Percentiles rank a stretch among this genome's conserved stretches.
These are phyloP conservation scores for Vidua chalybeata DNA, from an alignment of 2,113 vertebrate genomes.

Conservation along the genomic window DNA sequence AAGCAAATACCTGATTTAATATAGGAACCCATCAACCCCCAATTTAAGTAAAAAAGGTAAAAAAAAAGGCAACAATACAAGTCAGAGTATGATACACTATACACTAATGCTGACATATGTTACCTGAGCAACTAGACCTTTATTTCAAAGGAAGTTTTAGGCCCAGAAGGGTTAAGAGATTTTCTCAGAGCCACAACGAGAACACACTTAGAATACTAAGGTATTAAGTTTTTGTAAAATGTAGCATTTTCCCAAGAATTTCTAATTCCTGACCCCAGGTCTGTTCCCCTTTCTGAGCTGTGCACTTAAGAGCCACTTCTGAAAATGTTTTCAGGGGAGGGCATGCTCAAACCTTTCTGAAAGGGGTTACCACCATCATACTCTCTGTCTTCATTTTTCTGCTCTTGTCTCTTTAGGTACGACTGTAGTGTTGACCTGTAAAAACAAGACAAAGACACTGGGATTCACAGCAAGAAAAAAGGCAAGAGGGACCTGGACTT, in stretches of 20 bases:
- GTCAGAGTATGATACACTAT: neutral
- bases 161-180: neutral
- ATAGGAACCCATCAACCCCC: neutral
- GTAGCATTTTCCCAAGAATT: neutral
- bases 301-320: neutral
- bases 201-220: neutral
- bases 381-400: slow-evolving; percentile 31
- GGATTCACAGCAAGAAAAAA: neutral
- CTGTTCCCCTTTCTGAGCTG: neutral
- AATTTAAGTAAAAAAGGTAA: neutral
- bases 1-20: neutral
- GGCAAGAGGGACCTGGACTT: neutral
- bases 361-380: slow-evolving; percentile 79
- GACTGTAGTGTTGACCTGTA: slow-evolving; percentile 88
- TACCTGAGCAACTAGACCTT: neutral
- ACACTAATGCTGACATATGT: neutral
- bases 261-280: neutral
- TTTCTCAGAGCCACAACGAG: neutral
- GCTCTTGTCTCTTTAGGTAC: slow-evolving; percentile 86
- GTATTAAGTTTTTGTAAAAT: neutral
- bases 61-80: no score
- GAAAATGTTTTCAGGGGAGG: neutral
- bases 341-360: slow-evolving; percentile 78
- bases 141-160: neutral
- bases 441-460: neutral